Base-by-base conservation (phyloP, 2,113 vertebrate species). In the Leucosticte australis region DNA sequence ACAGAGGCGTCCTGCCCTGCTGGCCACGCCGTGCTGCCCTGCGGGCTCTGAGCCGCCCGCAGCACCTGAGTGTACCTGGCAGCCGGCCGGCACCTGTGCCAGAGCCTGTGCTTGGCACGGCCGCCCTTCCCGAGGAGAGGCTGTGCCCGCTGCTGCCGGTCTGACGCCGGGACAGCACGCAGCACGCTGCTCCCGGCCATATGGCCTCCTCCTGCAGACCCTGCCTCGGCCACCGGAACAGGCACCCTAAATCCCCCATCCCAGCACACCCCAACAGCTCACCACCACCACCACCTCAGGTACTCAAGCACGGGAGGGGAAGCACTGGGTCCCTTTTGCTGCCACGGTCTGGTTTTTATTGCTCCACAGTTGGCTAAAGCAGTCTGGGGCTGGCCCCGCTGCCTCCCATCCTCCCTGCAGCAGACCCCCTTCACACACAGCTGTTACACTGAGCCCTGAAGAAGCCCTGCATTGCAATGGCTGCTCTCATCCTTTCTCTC, bases 131-230 rank as follows among this genome's bases (percentile, higher is more conserved):
- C 8, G 9, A 63, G 76, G 83, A 96, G 92, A 90, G 27, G 80
- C 73, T 64, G 11, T 65, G 90, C 69, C 52, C 10, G 7, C 65
- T 73, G 87, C 89, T 91, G 94, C 95, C 69, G 22, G 91, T 86
- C 94, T 93, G 80, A 80, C 16, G 6, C 71, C 31, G 15, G n/a
- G 55, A 70, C 23, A 2, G 88, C 73, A 65, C 1, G 1, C 88
- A 15, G 8, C 95, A 90, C 11, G 31, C 91, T 94, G 92, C 84
- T 92, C 52, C 89, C 1, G 22, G 83, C 94, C 96, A 97, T 97
- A 96, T 97, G 95, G 95, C 71, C 82, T 56, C n/a, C 73, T 81
- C 81, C 33, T 2, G 42, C 87, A 21, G 2, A 37, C 49, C 63
- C 69, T 76, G 70, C 84, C 85, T 57, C 4, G 2, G 60, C 57